These are phyloP conservation scores for Ceraclea dissimilis DNA, from an alignment of 2,888 invertebrate species.

Conservation along the genomic window DNA sequence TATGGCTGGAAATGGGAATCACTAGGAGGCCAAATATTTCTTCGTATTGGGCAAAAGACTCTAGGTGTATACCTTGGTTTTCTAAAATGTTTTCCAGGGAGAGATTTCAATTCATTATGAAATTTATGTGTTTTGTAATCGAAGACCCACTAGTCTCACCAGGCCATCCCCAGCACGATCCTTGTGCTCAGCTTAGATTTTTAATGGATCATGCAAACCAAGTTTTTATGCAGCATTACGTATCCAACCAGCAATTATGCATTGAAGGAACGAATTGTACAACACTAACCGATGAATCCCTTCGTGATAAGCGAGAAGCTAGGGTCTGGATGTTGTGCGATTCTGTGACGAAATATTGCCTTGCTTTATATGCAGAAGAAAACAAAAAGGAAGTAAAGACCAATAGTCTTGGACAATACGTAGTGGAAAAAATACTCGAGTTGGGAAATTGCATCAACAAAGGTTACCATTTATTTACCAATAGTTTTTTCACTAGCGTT, in stretches of 20 bases:
- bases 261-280: constrained; percentile 28
- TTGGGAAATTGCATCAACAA: constrained; percentile 8
- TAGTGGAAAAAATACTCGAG: constrained; percentile 5
- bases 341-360: constrained; percentile 24
- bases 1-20: constrained; percentile 5
- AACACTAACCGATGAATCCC: constrained; percentile 27
- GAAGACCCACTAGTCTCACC: constrained; percentile 19
- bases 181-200: constrained; percentile 20
- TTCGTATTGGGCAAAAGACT: constrained; percentile 4
- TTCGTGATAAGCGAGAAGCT: constrained; percentile 27
- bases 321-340: constrained; percentile 24
- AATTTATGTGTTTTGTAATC: constrained; percentile 18
- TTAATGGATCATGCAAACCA: constrained; percentile 28
- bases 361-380: constrained; percentile 21
- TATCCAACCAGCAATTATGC: constrained; percentile 26
- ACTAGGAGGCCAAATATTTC: constrained; percentile 4
- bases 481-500: neutral
- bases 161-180: constrained; percentile 26
- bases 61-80: constrained; percentile 5
- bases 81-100: constrained; percentile 27
- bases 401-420: constrained; percentile 3
- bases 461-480: constrained; percentile 2
- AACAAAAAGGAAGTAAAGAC: too few relatives aligned
- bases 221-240: constrained; percentile 27
- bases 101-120: constrained; percentile 24